Evolutionary conservation across 1,140 invertebrate genomes (phyloP).

Genomic region (Muscidifurax raptorellus): DNA sequence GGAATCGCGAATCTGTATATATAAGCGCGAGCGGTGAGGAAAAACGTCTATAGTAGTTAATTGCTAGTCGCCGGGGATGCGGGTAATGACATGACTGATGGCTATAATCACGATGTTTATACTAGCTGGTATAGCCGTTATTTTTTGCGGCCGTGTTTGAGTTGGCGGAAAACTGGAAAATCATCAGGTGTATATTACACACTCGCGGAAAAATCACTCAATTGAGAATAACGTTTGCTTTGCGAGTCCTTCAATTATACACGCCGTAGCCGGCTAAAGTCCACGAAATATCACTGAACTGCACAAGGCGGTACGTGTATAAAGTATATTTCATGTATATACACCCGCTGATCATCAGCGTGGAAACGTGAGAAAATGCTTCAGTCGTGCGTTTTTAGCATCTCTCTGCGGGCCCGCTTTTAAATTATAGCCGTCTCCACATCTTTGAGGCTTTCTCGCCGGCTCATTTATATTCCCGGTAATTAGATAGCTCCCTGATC

Average conservation of each 20-base stretch:
- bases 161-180: background rate
- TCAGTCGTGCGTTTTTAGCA: background rate
- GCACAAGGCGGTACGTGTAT: background rate
- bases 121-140: background rate
- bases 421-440: slow-evolving; percentile 55
- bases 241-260: background rate
- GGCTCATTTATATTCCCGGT: slow-evolving; percentile 69
- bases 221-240: background rate
- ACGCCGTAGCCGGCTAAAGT: background rate
- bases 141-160: background rate
- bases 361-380: slow-evolving; percentile 25
- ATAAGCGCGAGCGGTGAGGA: background rate
- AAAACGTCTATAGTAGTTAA: slow-evolving; percentile 1
- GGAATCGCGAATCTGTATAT: too few relatives aligned
- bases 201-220: background rate
- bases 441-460: slow-evolving; percentile 38
- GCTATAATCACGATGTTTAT: background rate
- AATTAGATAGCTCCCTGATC: slow-evolving; percentile 71
- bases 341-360: background rate
- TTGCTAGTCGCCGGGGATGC: background rate
- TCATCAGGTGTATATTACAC: too few relatives aligned
- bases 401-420: background rate
- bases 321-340: background rate
- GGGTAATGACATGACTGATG: slow-evolving; percentile 1
- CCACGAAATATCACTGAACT: background rate